Base-by-base conservation (phyloP, 2,113 vertebrate genomes). In the Rhegmatorhina hoffmannsi region DNA sequence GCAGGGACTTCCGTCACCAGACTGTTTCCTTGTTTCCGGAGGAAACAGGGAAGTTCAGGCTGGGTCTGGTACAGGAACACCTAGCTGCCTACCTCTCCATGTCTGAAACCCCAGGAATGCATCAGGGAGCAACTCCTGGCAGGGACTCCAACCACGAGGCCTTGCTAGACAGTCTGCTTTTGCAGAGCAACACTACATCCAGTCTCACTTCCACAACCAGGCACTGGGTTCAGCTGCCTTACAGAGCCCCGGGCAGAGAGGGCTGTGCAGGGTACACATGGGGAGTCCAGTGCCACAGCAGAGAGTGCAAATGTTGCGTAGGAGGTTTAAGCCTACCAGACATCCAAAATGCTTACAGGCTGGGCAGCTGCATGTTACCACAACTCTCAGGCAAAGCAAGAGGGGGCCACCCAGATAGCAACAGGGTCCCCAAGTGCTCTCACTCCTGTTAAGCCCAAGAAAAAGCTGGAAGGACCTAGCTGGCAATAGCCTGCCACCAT, bases 31-130 rank as follows among this genome's bases (percentile, higher is more conserved):
- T 40, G 26, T 68, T 88, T 91, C 80, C 86, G 93, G 40, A 84
- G 73, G 83, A 93, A 96, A 90, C 17, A 25, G 76, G 50, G 89
- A 93, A 91, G 89, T 49, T 92, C 76, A 75, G 69, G 70, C 84
- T 66, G 69, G 20, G 77, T 66, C 76, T 86, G 79, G 84, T 59
- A 81, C 5, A 4, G 82, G 59, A 92, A 86, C 63, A n/a, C 75
- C 40, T 83, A 34, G 1, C 79, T 28, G 86, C 83, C 92, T 78
- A 89, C 89, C 92, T 70, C 47, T 80, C 77, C 29, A 5, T 5
- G 38, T 38, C 72, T 84, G 80, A 93, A 83, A 92, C 43, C 60
- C 68, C 86, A 92, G 90, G 86, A 93, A 88, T 79, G 60, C 63
- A 80, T n/a, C 56, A 86, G 79, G 59, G 59, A 94, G 72, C 59